phyloP scores from a whole-genome alignment of 37 sponge, comb jelly and placozoan species.

The Haliclona indistincta region DNA sequence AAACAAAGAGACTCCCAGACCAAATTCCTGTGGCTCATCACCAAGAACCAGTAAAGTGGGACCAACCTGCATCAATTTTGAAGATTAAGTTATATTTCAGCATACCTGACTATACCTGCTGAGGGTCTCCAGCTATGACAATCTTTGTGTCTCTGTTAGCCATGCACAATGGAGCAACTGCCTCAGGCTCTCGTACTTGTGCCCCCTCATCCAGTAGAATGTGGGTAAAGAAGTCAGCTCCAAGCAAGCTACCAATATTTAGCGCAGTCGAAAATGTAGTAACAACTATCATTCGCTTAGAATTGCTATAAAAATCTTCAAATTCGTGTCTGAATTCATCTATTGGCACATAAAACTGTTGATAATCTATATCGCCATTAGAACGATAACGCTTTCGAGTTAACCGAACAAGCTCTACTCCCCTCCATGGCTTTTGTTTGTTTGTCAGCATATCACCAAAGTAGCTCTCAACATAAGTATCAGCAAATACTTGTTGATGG shows the following conservation, averaged over 20 bases:
- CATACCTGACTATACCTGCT: slow-evolving; percentile 26
- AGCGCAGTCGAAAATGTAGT: slow-evolving; percentile 52
- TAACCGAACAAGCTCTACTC: not conserved
- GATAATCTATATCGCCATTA: no score
- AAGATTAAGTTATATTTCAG: not conserved
- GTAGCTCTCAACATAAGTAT: slow-evolving; percentile 22
- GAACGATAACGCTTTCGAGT: not conserved
- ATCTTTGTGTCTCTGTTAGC: slow-evolving; percentile 13
- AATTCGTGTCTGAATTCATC: not conserved
- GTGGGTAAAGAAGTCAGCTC: slow-evolving; percentile 24
- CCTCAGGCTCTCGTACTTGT: slow-evolving; percentile 47
- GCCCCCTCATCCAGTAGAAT: slow-evolving; percentile 64
- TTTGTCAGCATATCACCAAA: slow-evolving; percentile 1
- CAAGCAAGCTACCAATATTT: not conserved
- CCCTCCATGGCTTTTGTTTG: not conserved
- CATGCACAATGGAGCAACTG: slow-evolving; percentile 22
- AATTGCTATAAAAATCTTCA: not conserved
- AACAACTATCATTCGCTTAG: slow-evolving; percentile 15
- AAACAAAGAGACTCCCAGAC: slow-evolving; percentile 54
- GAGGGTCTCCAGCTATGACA: slow-evolving; percentile 45
- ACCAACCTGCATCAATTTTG: slow-evolving; percentile 59
- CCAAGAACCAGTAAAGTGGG: slow-evolving; percentile 71
- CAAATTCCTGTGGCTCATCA: slow-evolving; percentile 53
- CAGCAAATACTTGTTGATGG: slow-evolving; percentile 49
- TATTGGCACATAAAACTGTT: no score